Conservation (phyloP, 2,888 invertebrate species). For the Neocrepidodera transversa region DNA sequence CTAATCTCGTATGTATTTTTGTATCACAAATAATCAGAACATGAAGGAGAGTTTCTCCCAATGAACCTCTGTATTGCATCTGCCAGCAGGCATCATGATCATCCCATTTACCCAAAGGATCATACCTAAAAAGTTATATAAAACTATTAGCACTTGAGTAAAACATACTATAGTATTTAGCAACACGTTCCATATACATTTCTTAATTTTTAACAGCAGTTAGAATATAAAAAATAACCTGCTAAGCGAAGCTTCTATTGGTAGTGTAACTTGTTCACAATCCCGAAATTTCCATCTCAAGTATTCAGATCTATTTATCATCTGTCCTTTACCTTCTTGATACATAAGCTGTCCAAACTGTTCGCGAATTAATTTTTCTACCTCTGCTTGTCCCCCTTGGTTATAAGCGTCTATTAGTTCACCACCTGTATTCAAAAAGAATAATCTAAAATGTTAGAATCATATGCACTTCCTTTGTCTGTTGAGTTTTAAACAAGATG, state of each 20-base stretch:
- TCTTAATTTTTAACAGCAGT: no score
- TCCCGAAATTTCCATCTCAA: constrained; percentile 90
- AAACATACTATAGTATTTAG: no score
- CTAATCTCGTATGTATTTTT: constrained; percentile 79
- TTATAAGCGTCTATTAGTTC: constrained; percentile 88
- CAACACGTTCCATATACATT: no score
- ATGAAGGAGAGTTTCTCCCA: constrained; percentile 94
- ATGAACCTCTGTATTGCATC: constrained; percentile 92
- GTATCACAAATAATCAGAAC: constrained; percentile 95
- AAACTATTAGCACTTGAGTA: background rate
- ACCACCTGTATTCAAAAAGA: constrained; percentile 65
- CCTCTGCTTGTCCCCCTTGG: constrained; percentile 81
- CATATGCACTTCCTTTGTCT: no score
- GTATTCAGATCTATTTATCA: constrained; percentile 87
- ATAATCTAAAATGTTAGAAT: no score
- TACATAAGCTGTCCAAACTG: constrained; percentile 91
- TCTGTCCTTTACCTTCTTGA: constrained; percentile 81
- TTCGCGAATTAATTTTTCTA: constrained; percentile 83
- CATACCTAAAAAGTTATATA: constrained; percentile 65
- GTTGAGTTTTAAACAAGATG: no score
- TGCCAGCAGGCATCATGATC: constrained; percentile 98
- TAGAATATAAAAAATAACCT: no score
- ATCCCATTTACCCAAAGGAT: constrained; percentile 86
- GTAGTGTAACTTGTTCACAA: constrained; percentile 82
- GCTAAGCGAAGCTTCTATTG: constrained; percentile 85